Evolutionary conservation across 2,797 vertebrate species (phyloP).

Genomic region (Anniella stebbinsi): DNA sequence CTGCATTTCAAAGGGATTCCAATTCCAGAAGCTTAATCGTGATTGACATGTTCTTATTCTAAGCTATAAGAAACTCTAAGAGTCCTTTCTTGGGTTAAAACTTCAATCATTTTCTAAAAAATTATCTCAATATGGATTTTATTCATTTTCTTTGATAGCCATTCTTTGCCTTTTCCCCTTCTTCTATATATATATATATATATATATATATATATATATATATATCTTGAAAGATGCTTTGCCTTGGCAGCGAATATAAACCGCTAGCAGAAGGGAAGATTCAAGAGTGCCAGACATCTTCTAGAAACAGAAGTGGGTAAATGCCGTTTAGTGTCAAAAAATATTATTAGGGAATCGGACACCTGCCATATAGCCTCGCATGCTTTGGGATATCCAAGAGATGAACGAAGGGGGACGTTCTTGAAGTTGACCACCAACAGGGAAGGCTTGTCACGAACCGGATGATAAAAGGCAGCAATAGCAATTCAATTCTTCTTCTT

Average conservation of each 20-base stretch:
- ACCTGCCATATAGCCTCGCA: conserved; percentile 62
- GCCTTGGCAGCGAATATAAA: conserved; percentile 78
- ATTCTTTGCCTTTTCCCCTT: conserved; percentile 81
- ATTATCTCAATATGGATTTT: conserved; percentile 90
- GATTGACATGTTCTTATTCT: conserved; percentile 90
- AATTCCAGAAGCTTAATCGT: conserved; percentile 89
- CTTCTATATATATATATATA: too few relatives aligned
- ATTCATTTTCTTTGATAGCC: conserved; percentile 89
- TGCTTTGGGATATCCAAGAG: conserved; percentile 63
- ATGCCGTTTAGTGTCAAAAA: conserved; percentile 79
- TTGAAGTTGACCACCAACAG: conserved; percentile 52
- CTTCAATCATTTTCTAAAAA: conserved; percentile 91
- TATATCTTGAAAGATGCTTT: conserved; percentile 82
- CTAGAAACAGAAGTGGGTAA: conserved; percentile 72
- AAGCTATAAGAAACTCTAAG: conserved; percentile 88
- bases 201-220: background rate
- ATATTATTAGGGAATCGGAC: conserved; percentile 81
- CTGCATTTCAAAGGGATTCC: conserved; percentile 92
- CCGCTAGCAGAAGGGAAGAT: conserved; percentile 69
- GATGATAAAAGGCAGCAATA: conserved; percentile 29
- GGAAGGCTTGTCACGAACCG: conserved; percentile 43
- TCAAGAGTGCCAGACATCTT: conserved; percentile 70
- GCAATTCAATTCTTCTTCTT: background rate
- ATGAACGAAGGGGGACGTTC: conserved; percentile 53
- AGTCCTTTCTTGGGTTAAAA: conserved; percentile 90